These are phyloP conservation scores for Castor canadensis DNA, from an alignment of 2,113 vertebrate genomes.

Conservation along the genomic window DNA sequence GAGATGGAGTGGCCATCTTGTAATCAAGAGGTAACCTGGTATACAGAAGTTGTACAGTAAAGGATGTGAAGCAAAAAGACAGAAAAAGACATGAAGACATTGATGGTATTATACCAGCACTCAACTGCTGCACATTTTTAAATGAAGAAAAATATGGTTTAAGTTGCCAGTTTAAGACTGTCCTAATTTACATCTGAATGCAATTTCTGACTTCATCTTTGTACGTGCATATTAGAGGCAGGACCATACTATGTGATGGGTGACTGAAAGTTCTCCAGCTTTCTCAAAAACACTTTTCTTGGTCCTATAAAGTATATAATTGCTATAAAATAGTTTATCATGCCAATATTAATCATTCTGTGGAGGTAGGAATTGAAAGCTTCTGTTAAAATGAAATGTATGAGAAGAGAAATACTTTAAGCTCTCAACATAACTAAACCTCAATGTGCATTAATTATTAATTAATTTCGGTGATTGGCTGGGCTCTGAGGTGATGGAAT, in stretches of 20 bases:
- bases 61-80: neutral
- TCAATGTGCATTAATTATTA: neutral
- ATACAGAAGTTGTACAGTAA: neutral
- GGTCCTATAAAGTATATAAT: neutral
- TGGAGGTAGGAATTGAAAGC: neutral
- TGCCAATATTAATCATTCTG: neutral
- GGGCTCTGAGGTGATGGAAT: neutral
- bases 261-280: neutral
- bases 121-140: neutral
- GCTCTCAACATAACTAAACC: neutral
- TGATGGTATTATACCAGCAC: neutral
- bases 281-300: neutral
- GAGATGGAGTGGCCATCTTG: neutral
- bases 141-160: neutral
- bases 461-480: neutral
- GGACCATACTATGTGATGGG: neutral
- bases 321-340: neutral
- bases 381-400: slow-evolving; percentile 12
- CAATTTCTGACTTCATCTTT: neutral
- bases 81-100: neutral
- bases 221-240: neutral
- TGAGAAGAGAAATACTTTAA: neutral
- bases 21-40: neutral
- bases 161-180: neutral
- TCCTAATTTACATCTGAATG: neutral